Conservation (phyloP, 2,113 vertebrate genomes). For the Excalfactoria chinensis region DNA sequence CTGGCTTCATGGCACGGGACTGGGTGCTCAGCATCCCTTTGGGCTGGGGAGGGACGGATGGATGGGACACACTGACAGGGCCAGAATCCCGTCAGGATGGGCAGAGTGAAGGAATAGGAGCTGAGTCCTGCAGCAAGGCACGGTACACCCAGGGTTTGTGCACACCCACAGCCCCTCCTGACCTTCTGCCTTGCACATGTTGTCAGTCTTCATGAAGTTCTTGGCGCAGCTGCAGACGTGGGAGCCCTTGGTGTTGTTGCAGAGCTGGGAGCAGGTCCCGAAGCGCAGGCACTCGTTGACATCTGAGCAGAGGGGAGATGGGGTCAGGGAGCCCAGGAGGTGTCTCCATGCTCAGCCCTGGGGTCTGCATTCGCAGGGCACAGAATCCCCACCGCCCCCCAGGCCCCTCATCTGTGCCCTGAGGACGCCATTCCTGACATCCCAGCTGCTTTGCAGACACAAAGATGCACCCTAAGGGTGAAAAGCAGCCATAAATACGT, state of each 20-base stretch:
- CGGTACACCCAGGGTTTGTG: rapidly evolving
- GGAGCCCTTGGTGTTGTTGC: slow-evolving; percentile 97
- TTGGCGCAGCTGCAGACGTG: slow-evolving; percentile 93
- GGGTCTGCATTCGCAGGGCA: background rate
- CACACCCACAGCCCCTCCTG: background rate
- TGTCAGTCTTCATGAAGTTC: slow-evolving; percentile 90
- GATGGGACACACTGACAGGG: background rate
- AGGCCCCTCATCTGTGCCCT: background rate
- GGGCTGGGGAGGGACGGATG: background rate
- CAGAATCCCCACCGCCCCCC: rapidly evolving
- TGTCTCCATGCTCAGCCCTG: rapidly evolving
- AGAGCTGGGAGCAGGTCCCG: slow-evolving; percentile 92
- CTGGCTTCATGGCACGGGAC: rapidly evolving
- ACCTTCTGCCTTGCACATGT: slow-evolving; percentile 96
- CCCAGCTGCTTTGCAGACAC: rapidly evolving
- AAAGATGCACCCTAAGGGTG: background rate
- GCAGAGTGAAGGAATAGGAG: background rate
- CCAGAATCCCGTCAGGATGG: too few species aligned
- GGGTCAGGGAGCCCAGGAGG: background rate
- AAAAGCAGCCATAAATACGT: rapidly evolving
- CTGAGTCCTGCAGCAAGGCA: rapidly evolving
- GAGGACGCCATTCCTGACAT: rapidly evolving
- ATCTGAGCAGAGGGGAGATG: slow-evolving; percentile 65
- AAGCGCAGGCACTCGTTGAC: slow-evolving; percentile 92
- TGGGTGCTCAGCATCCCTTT: rapidly evolving